Conservation (phyloP, 2,797 vertebrate species). For the Rhinophrynus dorsalis region DNA sequence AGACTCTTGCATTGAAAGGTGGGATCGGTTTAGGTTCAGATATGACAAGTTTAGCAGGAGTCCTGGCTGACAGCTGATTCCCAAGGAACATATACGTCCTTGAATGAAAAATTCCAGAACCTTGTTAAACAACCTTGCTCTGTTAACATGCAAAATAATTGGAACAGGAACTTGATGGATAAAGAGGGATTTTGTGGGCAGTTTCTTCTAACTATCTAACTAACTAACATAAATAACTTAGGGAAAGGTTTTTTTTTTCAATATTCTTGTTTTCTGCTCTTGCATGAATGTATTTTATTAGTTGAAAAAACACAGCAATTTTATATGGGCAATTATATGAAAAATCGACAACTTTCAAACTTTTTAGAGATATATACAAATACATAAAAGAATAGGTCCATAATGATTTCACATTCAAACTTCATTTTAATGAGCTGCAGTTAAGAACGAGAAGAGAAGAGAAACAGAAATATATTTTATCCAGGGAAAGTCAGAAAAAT, state of each 20-base stretch:
- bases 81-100: conserved; percentile 52
- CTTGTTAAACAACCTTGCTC: conserved; percentile 47
- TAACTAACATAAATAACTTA: background rate
- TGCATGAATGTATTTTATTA: background rate
- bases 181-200: background rate
- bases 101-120: conserved; percentile 58
- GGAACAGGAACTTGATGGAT: conserved; percentile 21
- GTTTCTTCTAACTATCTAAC: conserved; percentile 33
- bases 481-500: background rate
- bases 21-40: conserved; percentile 67
- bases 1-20: conserved; percentile 54
- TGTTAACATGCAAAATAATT: conserved; percentile 37
- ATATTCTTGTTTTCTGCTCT: conserved; percentile 2
- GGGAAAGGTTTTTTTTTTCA: background rate
- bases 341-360: too few relatives aligned
- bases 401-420: background rate
- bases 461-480: background rate
- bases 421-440: background rate
- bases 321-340: conserved; percentile 2
- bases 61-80: conserved; percentile 51
- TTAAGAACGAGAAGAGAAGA: background rate
- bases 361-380: background rate
- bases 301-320: too few relatives aligned
- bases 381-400: background rate
- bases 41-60: conserved; percentile 58